phyloP scores from a whole-genome alignment of 2,888 invertebrate species.

The Nemapogon koenigi region DNA sequence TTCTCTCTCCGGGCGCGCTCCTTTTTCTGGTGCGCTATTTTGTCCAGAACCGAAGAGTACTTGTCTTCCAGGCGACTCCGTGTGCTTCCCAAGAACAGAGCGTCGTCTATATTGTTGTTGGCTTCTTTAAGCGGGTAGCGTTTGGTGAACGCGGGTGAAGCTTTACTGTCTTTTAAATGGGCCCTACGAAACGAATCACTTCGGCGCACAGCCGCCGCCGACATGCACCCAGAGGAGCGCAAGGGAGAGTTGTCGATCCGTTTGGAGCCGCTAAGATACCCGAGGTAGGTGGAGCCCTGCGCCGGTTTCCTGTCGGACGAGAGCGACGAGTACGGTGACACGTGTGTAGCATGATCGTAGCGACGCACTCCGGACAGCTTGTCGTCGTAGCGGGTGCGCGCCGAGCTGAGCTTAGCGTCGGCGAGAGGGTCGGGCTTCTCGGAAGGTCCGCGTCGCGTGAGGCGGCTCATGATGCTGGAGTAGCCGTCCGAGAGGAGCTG shows the following conservation, averaged over 20 bases:
- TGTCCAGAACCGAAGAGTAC: slow-evolving; percentile 77
- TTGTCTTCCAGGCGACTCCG: slow-evolving; percentile 79
- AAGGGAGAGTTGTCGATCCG: slow-evolving; percentile 49
- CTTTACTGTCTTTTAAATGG: slow-evolving; percentile 46
- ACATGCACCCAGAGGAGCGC: slow-evolving; percentile 31
- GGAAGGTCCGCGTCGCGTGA: slow-evolving; percentile 81
- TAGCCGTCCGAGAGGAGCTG: slow-evolving; percentile 88
- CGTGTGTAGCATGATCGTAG: slow-evolving; percentile 49
- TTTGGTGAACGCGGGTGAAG: slow-evolving; percentile 44
- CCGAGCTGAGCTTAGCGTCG: slow-evolving; percentile 35
- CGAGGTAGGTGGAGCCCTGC: slow-evolving; percentile 46
- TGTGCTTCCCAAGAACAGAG: slow-evolving; percentile 58
- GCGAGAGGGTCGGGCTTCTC: slow-evolving; percentile 63
- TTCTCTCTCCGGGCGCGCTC: slow-evolving; percentile 54
- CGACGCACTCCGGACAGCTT: slow-evolving; percentile 47
- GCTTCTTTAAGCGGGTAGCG: slow-evolving; percentile 53
- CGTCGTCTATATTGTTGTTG: slow-evolving; percentile 49
- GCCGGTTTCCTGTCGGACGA: slow-evolving; percentile 40
- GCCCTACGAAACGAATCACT: slow-evolving; percentile 58
- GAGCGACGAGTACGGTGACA: slow-evolving; percentile 45
- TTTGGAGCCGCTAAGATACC: slow-evolving; percentile 43
- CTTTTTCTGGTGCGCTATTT: slow-evolving; percentile 67
- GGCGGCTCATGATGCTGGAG: slow-evolving; percentile 81
- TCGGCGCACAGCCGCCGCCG: slow-evolving; percentile 42
- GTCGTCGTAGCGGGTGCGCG: slow-evolving; percentile 47